Base-by-base conservation (phyloP, 64 coral and sea anemone genomes). In the Montipora foliosa region DNA sequence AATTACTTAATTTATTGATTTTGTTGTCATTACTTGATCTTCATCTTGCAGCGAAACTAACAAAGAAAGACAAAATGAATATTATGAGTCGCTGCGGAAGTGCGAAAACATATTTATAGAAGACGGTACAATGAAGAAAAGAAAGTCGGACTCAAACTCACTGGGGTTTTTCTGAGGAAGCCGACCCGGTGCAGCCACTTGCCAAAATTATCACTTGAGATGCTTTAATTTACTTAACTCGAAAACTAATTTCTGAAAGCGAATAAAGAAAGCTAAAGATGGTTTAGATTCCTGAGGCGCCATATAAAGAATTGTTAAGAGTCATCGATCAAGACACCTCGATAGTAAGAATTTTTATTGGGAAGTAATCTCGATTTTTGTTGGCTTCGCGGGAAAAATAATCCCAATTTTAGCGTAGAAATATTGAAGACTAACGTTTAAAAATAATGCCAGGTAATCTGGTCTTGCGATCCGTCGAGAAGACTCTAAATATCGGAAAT, bases 1-100 rank as follows among this genome's bases (percentile, higher is more conserved):
- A 86, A 86, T 86, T 86, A 86, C 47, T 86, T 86, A 44, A 17
- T 51, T 71, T 86, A 44, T 71, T 86, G 82, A 86, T 86, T 22
- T 13, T 50, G 82, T 72, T 86, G 66, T 86, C 47, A 72, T 86
- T 86, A 71, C 82, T 64, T n/a, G 66, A 6, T 6, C 8, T 47
- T 72, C 44, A 7, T 72, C 82, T 86, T 21, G 47, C 45, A 17
- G 66, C 17, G 82, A 86, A 86, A 86, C 82, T 25, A 86, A 86
- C 82, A 86, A 86, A 86, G 57, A 60, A 37, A 84, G 66, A 22
- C 47, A 47, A 86, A 86, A 86, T 48, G 21, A 71, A 72, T 71
- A 86, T 86, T 64, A 49, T 5, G 66, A 20, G 62, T 86, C 17
- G n/a, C 3, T 46, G 37, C 60, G 24, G n/a, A 83, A 45, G 37